Percentiles rank a stretch among this genome's conserved stretches.
Evolutionary conservation across 2,797 vertebrate genomes (phyloP).

Genomic region (Brotula barbata): DNA sequence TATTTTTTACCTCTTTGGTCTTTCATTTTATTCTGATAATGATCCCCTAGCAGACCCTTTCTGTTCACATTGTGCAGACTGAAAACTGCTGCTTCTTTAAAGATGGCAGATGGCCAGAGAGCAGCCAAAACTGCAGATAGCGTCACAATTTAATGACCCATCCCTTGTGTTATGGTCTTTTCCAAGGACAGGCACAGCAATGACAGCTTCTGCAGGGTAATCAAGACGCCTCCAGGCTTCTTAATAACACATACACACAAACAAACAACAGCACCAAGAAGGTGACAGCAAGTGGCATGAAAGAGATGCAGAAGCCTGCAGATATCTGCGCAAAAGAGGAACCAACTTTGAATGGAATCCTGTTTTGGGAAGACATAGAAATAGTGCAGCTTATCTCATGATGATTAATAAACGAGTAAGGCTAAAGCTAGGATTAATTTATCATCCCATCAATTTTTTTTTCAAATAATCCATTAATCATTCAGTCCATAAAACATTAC

Average conservation of each 20-base stretch:
- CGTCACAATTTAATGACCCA: conserved; percentile 41
- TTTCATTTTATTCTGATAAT: conserved; percentile 16
- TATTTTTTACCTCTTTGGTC: neutral
- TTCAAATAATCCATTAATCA: too few relatives aligned
- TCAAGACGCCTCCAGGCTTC: conserved; percentile 27
- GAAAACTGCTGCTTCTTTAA: conserved; percentile 22
- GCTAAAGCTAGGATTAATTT: too few relatives aligned
- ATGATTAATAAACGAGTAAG: too few relatives aligned
- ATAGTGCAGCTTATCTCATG: too few relatives aligned
- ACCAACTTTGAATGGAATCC: too few relatives aligned
- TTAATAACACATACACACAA: too few relatives aligned
- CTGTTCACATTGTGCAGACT: neutral
- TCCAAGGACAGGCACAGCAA: conserved; percentile 22
- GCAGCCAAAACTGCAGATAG: conserved; percentile 20
- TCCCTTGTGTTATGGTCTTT: neutral
- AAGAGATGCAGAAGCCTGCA: too few relatives aligned
- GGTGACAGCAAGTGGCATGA: conserved; percentile 34
- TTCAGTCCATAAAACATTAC: too few relatives aligned
- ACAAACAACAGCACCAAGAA: conserved; percentile 21
- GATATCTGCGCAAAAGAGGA: too few relatives aligned
- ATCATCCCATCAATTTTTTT: too few relatives aligned
- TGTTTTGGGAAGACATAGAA: too few relatives aligned
- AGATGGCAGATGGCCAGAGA: conserved; percentile 30
- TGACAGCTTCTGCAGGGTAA: conserved; percentile 29
- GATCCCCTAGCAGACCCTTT: conserved; percentile 1